A percentile compares a stretch with the other conserved stretches of the same genome.
phyloP scores from a whole-genome alignment of 2,797 vertebrate genomes.

The Lerista edwardsae region DNA sequence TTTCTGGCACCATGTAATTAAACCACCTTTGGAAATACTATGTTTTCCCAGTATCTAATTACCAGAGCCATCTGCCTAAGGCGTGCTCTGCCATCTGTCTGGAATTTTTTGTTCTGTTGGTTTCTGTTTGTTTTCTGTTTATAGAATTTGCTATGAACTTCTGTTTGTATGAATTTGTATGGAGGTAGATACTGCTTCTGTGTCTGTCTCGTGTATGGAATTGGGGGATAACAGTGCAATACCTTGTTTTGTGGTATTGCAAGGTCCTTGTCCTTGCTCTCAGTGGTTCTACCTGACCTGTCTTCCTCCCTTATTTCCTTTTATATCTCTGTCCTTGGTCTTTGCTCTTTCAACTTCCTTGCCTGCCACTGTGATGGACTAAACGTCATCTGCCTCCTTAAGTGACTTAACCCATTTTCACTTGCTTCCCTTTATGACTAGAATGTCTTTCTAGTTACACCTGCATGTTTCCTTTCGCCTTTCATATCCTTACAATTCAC shows the following conservation, averaged over 20 bases:
- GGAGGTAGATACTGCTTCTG: not conserved
- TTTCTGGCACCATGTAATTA: constrained; percentile 77
- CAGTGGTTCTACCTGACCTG: not conserved
- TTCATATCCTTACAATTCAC: not conserved
- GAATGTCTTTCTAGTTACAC: not conserved
- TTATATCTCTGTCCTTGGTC: not conserved
- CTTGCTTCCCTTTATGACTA: too few species aligned
- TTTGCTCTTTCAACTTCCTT: not conserved
- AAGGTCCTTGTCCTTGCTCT: not conserved
- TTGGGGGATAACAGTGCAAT: not conserved
- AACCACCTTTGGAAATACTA: constrained; percentile 72
- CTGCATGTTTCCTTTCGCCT: not conserved
- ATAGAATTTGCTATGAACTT: not conserved
- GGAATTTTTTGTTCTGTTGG: constrained; percentile 68
- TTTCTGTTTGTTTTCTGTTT: constrained; percentile 53
- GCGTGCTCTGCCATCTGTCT: constrained; percentile 76
- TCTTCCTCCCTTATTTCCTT: not conserved
- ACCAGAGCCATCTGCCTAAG: constrained; percentile 79
- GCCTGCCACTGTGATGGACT: not conserved
- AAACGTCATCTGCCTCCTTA: not conserved
- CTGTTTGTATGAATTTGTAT: constrained; percentile 5
- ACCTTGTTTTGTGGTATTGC: not conserved
- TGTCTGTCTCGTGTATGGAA: not conserved
- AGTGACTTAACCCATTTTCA: too few species aligned
- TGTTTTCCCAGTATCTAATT: constrained; percentile 80